phyloP scores from a whole-genome alignment of 2,113 vertebrate species.

The Rana temporaria region DNA sequence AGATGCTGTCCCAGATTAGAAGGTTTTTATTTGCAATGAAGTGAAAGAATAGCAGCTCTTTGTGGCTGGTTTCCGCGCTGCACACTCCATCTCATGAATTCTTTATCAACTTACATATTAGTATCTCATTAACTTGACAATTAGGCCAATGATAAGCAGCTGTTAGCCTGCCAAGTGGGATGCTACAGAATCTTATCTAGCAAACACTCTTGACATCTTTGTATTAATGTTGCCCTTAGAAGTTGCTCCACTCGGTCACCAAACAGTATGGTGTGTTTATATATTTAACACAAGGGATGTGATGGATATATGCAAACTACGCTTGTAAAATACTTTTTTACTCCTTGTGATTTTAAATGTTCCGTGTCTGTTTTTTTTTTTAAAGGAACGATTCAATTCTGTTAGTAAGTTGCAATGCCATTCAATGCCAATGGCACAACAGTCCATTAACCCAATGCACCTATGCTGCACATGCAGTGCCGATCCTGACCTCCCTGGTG shows the following conservation, averaged over 20 bases:
- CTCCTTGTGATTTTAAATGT: no score
- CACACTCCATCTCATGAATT: conserved; percentile 84
- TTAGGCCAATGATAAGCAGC: conserved; percentile 91
- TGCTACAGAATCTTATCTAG: conserved; percentile 74
- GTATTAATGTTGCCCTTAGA: conserved; percentile 3
- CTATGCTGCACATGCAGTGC: no score
- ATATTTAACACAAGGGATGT: no score
- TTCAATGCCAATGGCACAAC: no score
- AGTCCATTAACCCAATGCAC: no score
- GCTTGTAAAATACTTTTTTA: no score
- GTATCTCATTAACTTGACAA: conserved; percentile 92
- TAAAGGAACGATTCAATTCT: no score
- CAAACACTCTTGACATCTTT: conserved; percentile 62
- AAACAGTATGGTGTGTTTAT: no score
- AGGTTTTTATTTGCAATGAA: conserved; percentile 29
- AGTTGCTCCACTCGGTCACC: background rate
- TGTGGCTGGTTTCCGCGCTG: conserved; percentile 70
- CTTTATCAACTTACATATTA: conserved; percentile 89
- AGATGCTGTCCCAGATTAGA: conserved; percentile 7
- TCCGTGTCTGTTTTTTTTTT: no score
- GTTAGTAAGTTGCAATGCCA: no score
- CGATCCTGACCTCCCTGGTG: no score
- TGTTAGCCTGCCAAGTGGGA: conserved; percentile 78
- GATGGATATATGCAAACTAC: no score
- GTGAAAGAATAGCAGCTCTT: conserved; percentile 18